These are phyloP conservation scores for Crocidura indochinensis DNA, from an alignment of 2,797 vertebrate genomes.

Conservation along the genomic window DNA sequence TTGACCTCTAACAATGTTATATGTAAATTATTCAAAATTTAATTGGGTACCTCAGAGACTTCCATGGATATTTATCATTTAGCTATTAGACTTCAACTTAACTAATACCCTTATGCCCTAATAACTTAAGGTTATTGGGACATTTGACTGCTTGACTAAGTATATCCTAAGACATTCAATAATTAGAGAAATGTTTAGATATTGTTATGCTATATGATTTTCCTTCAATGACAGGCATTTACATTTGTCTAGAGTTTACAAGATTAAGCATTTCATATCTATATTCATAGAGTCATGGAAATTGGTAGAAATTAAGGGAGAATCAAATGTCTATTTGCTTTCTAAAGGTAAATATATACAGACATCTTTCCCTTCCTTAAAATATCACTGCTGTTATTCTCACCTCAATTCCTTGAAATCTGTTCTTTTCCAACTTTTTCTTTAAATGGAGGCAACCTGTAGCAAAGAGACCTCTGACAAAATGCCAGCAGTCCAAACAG, in stretches of 20 bases:
- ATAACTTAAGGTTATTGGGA: background rate
- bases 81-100: constrained; percentile 21
- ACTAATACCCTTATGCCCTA: constrained; percentile 11
- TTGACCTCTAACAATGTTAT: background rate
- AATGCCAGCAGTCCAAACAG: constrained; percentile 48
- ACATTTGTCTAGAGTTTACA: constrained; percentile 24
- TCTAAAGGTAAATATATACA: background rate
- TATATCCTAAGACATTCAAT: constrained; percentile 28
- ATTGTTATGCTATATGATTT: background rate
- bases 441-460: constrained; percentile 62
- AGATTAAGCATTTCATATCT: background rate
- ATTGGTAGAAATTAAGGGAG: background rate
- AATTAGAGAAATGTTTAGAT: constrained; percentile 67
- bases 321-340: background rate
- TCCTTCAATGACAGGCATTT: constrained; percentile 50
- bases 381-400: constrained; percentile 9
- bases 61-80: constrained; percentile 37
- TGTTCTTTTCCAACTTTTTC: constrained; percentile 24
- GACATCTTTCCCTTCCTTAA: background rate
- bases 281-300: background rate
- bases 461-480: constrained; percentile 58
- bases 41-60: constrained; percentile 2
- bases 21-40: constrained; percentile 25
- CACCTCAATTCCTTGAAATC: constrained; percentile 40
- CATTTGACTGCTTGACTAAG: constrained; percentile 54